phyloP scores from a whole-genome alignment of 2,113 vertebrate genomes.

The Pithys albifrons region DNA sequence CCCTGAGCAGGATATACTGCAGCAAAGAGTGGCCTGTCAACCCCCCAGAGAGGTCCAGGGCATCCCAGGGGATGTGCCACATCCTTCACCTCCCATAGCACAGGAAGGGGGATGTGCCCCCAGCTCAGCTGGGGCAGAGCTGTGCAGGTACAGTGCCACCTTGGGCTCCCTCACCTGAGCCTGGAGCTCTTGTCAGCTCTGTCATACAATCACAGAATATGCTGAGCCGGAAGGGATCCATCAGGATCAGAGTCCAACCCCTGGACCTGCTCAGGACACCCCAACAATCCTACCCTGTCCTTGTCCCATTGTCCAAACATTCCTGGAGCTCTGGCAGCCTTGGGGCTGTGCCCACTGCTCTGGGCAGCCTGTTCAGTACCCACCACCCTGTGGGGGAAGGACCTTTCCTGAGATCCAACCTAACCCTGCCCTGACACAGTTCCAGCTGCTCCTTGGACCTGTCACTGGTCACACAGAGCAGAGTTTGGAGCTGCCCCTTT shows the following conservation, averaged over 20 bases:
- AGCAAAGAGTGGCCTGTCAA: not conserved
- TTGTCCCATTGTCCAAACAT: accelerated
- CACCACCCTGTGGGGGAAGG: not conserved
- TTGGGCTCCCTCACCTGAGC: not conserved
- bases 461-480: not conserved
- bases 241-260: accelerated
- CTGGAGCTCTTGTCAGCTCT: not conserved
- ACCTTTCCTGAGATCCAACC: accelerated
- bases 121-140: not conserved
- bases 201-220: not conserved
- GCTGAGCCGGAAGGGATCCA: not conserved
- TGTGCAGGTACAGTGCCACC: not conserved
- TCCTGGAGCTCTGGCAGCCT: not conserved
- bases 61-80: accelerated
- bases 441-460: not conserved
- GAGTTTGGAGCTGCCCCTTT: not conserved
- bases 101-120: accelerated
- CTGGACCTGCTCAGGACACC: not conserved
- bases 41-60: not conserved
- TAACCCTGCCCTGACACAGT: accelerated
- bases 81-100: not conserved
- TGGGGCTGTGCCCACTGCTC: not conserved
- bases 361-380: not conserved
- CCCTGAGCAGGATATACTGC: not conserved
- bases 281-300: not conserved